Evolutionary conservation across 2,113 vertebrate genomes (phyloP), one percentile per base, ranked within the genome.

Genomic region (Brachyhypopomus occidentalis): DNA sequence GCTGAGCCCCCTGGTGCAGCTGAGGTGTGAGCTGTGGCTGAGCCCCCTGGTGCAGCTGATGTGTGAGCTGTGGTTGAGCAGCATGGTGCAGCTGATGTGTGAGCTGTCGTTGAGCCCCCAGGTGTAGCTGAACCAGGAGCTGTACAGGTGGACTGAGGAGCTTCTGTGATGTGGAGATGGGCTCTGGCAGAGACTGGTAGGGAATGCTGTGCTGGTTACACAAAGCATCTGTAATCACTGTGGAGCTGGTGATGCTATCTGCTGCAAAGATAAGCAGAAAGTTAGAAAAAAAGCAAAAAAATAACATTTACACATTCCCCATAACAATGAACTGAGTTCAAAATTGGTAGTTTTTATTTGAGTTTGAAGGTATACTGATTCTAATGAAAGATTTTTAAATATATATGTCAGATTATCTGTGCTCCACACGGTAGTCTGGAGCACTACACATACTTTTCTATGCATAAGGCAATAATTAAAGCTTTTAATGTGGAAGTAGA

Each of bases 151-250:
- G 88, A 78, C 91, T 90, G 84, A 87, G 88, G 70, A 91, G 84
- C 1, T 91, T 92, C 71, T 95, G 89, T 38, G 90, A 79, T 1
- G 94, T 86, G 3, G 93, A 91, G 0, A 91, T 88, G 0, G 94
- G 23, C 0, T 99, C 97, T 0, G 92, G 91, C 52, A 94, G 87
- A 0, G 94, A 95, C 0, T 95, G 95, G 89, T 95, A 95, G 84
- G 93, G 87, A 59, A 92, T 91, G 0, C 95, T 96, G 59, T 96
- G 95, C 92, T 97, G 97, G 93, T 94, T 95, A 90, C 93, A 94
- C 77, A 94, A 92, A 0, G 94, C 94, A 23, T 97, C 95, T 0
- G 94, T 93, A 75, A 96, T 94, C 62, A 96, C 90, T 0, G 94
- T 89, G 60, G 95, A 94, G 82, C 93, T 94, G 83, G 95, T 91